These are phyloP conservation scores for Eristalis intricaria DNA, from an alignment of 2,888 invertebrate species.

Conservation along the genomic window DNA sequence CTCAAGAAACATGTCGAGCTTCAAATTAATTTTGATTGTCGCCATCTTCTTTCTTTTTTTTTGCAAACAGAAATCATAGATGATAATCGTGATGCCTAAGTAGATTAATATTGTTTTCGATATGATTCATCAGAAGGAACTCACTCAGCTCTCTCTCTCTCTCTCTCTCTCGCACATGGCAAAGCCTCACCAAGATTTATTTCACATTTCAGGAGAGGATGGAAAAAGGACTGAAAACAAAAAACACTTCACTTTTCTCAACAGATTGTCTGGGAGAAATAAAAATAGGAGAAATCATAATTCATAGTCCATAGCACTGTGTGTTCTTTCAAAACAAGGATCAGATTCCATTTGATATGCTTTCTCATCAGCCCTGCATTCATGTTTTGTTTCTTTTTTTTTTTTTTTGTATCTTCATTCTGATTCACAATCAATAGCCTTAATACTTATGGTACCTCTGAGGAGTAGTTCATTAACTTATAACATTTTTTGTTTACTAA, in stretches of 20 bases:
- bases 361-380: background rate
- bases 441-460: slow-evolving; percentile 12
- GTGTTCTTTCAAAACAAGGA: background rate
- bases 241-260: background rate
- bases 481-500: background rate
- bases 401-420: background rate
- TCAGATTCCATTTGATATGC: background rate
- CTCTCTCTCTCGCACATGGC: too few relatives aligned
- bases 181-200: too few relatives aligned
- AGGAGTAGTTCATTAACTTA: background rate
- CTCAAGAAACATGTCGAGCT: too few relatives aligned
- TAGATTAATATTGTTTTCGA: too few relatives aligned
- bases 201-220: too few relatives aligned
- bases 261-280: background rate
- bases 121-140: too few relatives aligned
- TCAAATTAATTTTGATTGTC: too few relatives aligned
- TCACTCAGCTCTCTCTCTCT: too few relatives aligned
- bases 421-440: slow-evolving; percentile 3
- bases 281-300: background rate
- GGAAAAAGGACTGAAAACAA: background rate
- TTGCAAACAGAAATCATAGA: too few relatives aligned
- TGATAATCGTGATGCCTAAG: too few relatives aligned
- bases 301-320: background rate
- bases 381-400: background rate
- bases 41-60: too few relatives aligned